Evolutionary conservation across 2,113 vertebrate genomes (phyloP), one percentile per base, ranked within the genome.

Genomic region (Mustela nigripes): DNA sequence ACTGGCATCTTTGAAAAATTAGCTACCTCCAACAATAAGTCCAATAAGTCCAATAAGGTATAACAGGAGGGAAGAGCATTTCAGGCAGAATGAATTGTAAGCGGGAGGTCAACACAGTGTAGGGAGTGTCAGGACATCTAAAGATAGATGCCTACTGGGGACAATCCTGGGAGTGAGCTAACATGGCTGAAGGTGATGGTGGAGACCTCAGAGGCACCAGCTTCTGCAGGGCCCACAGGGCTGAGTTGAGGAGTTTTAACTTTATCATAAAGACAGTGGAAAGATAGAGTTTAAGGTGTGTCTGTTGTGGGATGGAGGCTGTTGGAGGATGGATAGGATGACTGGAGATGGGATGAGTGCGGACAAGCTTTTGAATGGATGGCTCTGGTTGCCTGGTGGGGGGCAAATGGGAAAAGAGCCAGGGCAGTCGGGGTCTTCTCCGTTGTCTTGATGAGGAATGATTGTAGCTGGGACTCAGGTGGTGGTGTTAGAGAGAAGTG

Each of bases 181-280:
- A 10, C 0, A 0, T 7, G 7, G 16, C 7, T 11, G 36, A 58
- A 76, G 26, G 36, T 39, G 26, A 2, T 7, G 0, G 21, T 4
- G 42, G 45, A 53, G 28, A 28, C 4, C 5, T 60, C 48, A n/a
- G 2, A 50, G 83, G 10, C 42, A 53, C 4, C 7, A 53, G 39
- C 24, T 53, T 56, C 65, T 65, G 19, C 22, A 86, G 60, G 48
- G 33, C 8, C 58, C 62, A 89, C 22, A 6, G 58, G 45, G 31
- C 18, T 11, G n/a, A 48, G 28, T 88, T 67, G 11, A 89, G 48
- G 33, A 7, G 11, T 65, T 83, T 92, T 53, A 78, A 65, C 21
- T 91, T 36, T 63, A 48, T 58, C 28, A 48, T 67, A 42, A 79
- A 78, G 4, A 16, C 5, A 62, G 22, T 45, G 50, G 31, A 60